phyloP scores from a whole-genome alignment of 2,797 vertebrate genomes.

The Kryptolebias ocellatus region DNA sequence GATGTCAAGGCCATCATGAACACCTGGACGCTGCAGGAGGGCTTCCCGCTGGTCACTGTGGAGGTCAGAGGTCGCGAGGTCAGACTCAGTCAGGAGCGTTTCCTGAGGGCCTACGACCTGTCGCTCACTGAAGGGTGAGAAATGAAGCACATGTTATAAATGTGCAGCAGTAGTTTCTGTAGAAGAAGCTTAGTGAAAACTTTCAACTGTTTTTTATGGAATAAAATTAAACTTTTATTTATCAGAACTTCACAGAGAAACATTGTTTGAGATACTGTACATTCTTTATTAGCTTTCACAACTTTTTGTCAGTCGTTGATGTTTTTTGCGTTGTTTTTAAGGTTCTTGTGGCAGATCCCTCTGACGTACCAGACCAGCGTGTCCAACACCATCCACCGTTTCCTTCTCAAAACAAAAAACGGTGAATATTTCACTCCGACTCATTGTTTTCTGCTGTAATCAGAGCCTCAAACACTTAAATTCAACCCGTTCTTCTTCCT shows the following conservation, averaged over 20 bases:
- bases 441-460: background rate
- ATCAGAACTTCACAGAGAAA: no score
- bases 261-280: no score
- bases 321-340: conserved; percentile 45
- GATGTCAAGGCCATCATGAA: conserved; percentile 90
- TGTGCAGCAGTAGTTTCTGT: background rate
- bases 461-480: background rate
- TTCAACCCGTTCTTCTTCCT: background rate
- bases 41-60: conserved; percentile 90
- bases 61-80: conserved; percentile 85
- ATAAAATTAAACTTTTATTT: background rate
- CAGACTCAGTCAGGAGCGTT: conserved; percentile 87
- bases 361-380: conserved; percentile 90
- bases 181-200: no score
- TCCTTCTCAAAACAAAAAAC: conserved; percentile 86
- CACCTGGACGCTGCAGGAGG: conserved; percentile 93
- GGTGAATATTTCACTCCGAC: conserved; percentile 73
- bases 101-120: conserved; percentile 76
- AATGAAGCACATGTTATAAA: background rate
- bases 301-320: background rate
- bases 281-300: no score
- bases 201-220: no score
- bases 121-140: conserved; percentile 80
- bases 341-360: conserved; percentile 91
- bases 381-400: conserved; percentile 81